Evolutionary conservation across 1,140 invertebrate genomes (phyloP).

Genomic region (Cotesia typhae): DNA sequence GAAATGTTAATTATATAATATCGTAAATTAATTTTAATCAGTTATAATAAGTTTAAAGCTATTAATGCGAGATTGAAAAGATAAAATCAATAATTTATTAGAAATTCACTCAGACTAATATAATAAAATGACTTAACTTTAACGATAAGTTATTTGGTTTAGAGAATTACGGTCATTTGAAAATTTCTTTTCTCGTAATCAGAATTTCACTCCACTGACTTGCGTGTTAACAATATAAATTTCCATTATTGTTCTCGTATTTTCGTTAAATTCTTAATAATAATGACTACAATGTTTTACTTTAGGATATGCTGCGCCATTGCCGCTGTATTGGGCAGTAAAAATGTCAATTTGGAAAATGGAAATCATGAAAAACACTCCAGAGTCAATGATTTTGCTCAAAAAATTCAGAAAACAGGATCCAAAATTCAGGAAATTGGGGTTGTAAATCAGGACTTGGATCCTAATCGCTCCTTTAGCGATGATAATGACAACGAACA

Average conservation of each 20-base stretch:
- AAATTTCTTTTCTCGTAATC: not conserved
- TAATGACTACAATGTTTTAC: slow-evolving; percentile 16
- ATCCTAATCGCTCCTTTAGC: slow-evolving; percentile 43
- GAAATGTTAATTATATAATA: too few relatives aligned
- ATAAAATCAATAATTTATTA: too few relatives aligned
- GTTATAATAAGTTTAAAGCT: too few relatives aligned
- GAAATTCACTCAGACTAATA: too few relatives aligned
- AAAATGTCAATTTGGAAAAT: slow-evolving; percentile 36
- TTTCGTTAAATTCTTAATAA: slow-evolving; percentile 7
- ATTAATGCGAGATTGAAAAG: too few relatives aligned
- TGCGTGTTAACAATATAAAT: slow-evolving; percentile 18
- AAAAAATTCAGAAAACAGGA: slow-evolving; percentile 49
- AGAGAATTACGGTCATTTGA: not conserved
- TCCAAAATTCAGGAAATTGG: slow-evolving; percentile 45
- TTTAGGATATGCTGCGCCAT: slow-evolving; percentile 47
- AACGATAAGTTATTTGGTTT: not conserved
- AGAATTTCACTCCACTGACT: not conserved
- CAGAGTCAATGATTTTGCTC: slow-evolving; percentile 38
- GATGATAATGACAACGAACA: slow-evolving; percentile 42
- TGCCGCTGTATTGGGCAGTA: slow-evolving; percentile 42
- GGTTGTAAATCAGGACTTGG: slow-evolving; percentile 40
- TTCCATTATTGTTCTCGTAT: slow-evolving; percentile 24
- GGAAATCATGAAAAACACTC: slow-evolving; percentile 36
- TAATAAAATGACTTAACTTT: too few relatives aligned
- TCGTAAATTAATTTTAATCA: too few relatives aligned